These are phyloP conservation scores for Trichogramma pretiosum DNA, from an alignment of 1,140 invertebrate genomes.

Conservation along the genomic window DNA sequence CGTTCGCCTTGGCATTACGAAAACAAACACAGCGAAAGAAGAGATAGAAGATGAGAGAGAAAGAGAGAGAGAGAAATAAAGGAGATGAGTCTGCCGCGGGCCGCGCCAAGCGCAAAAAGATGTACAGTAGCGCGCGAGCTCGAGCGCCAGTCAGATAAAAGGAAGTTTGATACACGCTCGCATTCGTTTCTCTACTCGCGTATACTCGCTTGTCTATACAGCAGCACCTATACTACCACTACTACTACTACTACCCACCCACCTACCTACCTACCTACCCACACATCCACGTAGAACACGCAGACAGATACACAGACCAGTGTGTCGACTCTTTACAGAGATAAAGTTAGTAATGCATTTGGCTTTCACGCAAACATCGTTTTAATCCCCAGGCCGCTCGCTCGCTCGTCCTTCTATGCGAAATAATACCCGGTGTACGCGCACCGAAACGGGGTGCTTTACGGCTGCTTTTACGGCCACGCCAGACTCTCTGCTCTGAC, in stretches of 20 bases:
- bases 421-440: neutral
- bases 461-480: neutral
- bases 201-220: no score
- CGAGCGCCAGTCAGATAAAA: conserved; percentile 36
- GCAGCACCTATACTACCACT: no score
- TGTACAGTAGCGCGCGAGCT: neutral
- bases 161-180: conserved; percentile 40
- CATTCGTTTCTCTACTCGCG: no score
- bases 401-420: neutral
- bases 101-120: neutral
- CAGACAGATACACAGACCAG: no score
- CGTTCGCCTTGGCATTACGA: conserved; percentile 29
- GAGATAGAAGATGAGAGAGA: conserved; percentile 12
- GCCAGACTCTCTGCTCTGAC: neutral
- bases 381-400: conserved; percentile 39
- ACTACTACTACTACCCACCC: no score
- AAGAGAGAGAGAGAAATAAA: neutral
- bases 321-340: conserved; percentile 34
- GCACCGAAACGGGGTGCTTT: neutral
- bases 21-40: conserved; percentile 26
- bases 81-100: neutral
- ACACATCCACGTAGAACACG: no score
- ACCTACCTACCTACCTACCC: no score
- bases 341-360: conserved; percentile 47
- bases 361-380: conserved; percentile 47